These are phyloP conservation scores for Ganaspis brasiliensis DNA, from an alignment of 2,888 invertebrate genomes.

Conservation along the genomic window DNA sequence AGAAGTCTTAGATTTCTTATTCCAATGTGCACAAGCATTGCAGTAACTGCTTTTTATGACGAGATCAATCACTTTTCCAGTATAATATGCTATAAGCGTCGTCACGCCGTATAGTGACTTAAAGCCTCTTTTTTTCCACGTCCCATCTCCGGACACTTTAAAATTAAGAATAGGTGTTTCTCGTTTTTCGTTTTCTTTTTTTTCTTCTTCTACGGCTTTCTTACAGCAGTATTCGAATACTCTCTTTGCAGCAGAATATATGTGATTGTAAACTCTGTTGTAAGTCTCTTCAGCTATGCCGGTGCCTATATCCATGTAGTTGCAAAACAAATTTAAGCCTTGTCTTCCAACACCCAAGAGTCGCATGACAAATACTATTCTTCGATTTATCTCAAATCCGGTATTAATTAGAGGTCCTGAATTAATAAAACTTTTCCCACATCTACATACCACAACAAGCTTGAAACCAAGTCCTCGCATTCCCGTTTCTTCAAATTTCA, in stretches of 20 bases:
- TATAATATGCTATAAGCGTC: no score
- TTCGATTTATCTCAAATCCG: no score
- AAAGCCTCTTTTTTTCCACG: conserved; percentile 43
- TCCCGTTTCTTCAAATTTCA: conserved; percentile 56
- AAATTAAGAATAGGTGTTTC: conserved; percentile 44
- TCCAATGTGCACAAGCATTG: conserved; percentile 40
- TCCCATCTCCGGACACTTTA: no score
- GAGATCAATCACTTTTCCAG: conserved; percentile 53
- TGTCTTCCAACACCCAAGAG: no score
- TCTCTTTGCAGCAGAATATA: conserved; percentile 45
- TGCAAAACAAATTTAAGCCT: conserved; percentile 67
- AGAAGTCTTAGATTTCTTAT: conserved; percentile 46
- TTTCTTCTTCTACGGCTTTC: no score
- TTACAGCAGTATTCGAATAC: conserved; percentile 47
- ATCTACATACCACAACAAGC: no score
- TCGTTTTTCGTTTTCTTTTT: conserved; percentile 49
- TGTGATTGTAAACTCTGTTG: conserved; percentile 47
- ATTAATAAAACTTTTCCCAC: no score
- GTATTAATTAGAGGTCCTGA: no score
- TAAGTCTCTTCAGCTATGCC: conserved; percentile 56
- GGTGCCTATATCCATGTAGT: conserved; percentile 62
- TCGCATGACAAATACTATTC: no score
- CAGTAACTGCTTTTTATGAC: conserved; percentile 50
- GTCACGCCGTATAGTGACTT: no score
- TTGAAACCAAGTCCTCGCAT: conserved; percentile 60